Evolutionary conservation across 2,113 vertebrate species (phyloP), one percentile per base, ranked within the genome.

Genomic region (Gambusia affinis): DNA sequence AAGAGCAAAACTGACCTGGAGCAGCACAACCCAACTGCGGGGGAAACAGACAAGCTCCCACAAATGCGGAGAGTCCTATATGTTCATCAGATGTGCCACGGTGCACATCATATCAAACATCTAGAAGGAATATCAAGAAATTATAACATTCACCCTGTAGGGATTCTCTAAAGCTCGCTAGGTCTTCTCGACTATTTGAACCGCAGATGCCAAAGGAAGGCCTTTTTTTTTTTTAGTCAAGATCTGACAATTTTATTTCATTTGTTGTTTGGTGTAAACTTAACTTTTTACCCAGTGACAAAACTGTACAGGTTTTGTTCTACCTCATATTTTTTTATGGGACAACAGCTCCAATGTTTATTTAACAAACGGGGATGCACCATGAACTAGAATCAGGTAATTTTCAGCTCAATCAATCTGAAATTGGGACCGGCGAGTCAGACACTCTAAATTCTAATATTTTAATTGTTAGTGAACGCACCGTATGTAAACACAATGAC

Each of bases 201-300:
- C 67, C 70, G 10, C 75, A 74, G 76, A 91, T 82, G 86, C 90
- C 92, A 92, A 91, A 94, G 85, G 87, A 90, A 83, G 31, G 79
- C 76, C 81, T 83, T 85, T 79, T 28, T 72, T 72, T 75, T 87
- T 76, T 28, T 73, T 75, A 29, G 44, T 81, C 72, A 77, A 66
- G 82, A 83, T 80, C 60, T 75, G 68, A 76, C 69, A 69, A 47
- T 63, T 78, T 69, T 67, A 39, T 76, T 80, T 10, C 12, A 81
- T 73, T 35, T 60, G 57, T 82, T 73, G 71, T 82, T 89, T 88
- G 5, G 4, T 57, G 51, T 64, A 33, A 71, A 75, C 80, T 80
- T 72, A 3, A 72, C 12, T 2, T 78, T 86, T 88, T 73, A 84
- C 29, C 37, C 61, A 72, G 60, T 78, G 54, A 27, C 17, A 19